phyloP scores from a whole-genome alignment of 2,113 vertebrate species.

The Anarhynchus alexandrinus region DNA sequence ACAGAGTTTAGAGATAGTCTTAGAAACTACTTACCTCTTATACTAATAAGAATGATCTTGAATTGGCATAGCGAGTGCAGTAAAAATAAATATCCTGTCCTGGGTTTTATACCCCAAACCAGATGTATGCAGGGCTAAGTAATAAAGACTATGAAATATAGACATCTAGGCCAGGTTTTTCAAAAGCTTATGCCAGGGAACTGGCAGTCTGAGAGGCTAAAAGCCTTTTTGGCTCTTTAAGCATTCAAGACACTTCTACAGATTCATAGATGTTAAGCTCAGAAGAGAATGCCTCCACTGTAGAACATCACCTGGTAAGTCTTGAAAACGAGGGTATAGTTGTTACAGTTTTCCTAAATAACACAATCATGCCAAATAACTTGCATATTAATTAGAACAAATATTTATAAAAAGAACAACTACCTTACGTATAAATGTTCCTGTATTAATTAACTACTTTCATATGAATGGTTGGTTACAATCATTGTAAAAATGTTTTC shows the following conservation, averaged over 20 bases:
- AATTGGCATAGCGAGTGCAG: neutral
- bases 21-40: neutral
- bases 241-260: neutral
- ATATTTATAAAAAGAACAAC: neutral
- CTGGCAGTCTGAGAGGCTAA: neutral
- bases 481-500: neutral
- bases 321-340: neutral
- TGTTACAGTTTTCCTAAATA: neutral
- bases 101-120: neutral
- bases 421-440: neutral
- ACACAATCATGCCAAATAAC: neutral
- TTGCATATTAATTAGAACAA: neutral
- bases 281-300: neutral
- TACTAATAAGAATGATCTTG: neutral
- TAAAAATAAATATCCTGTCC: neutral
- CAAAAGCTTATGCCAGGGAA: neutral
- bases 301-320: neutral
- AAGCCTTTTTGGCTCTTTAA: slow-evolving; percentile 20
- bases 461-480: neutral
- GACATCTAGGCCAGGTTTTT: neutral
- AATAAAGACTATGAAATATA: neutral
- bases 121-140: neutral
- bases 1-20: neutral
- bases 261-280: neutral
- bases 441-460: neutral